These are phyloP conservation scores for Yponomeuta evonymella DNA, from an alignment of 2,888 invertebrate species.

Conservation along the genomic window DNA sequence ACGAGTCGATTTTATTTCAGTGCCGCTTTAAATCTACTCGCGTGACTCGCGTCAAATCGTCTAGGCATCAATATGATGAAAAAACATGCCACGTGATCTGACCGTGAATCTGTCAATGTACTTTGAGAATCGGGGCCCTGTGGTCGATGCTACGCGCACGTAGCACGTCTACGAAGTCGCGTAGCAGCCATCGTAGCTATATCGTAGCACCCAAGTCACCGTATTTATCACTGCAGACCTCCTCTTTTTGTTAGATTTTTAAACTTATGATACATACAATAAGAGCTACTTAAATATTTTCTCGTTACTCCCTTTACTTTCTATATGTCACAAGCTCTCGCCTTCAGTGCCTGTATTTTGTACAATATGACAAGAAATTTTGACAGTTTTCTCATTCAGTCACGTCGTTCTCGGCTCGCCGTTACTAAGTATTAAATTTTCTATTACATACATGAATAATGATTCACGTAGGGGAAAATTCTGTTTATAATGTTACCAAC, in stretches of 20 bases:
- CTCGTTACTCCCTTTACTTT: not conserved
- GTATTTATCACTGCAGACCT: no score
- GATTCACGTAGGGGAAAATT: not conserved
- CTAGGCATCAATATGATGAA: no score
- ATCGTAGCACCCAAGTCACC: no score
- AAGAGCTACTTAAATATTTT: not conserved
- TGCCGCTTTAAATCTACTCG: no score
- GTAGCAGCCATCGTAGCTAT: not conserved
- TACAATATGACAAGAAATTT: constrained; percentile 13
- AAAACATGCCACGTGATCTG: no score
- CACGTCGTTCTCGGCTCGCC: not conserved
- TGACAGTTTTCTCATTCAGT: constrained; percentile 16
- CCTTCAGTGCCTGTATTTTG: constrained; percentile 7
- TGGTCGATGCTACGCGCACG: not conserved
- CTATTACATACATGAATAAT: not conserved
- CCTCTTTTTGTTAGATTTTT: not conserved
- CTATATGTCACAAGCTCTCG: not conserved
- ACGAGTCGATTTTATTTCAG: no score
- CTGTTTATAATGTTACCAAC: not conserved
- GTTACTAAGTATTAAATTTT: not conserved
- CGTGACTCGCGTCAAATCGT: no score
- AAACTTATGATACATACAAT: not conserved
- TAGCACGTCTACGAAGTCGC: not conserved
- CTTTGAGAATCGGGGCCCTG: no score
- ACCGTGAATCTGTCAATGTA: no score